Evolutionary conservation across 2,888 invertebrate species (phyloP), one percentile per base, ranked within the genome.

Genomic region (Aleiodes leptofemur): DNA sequence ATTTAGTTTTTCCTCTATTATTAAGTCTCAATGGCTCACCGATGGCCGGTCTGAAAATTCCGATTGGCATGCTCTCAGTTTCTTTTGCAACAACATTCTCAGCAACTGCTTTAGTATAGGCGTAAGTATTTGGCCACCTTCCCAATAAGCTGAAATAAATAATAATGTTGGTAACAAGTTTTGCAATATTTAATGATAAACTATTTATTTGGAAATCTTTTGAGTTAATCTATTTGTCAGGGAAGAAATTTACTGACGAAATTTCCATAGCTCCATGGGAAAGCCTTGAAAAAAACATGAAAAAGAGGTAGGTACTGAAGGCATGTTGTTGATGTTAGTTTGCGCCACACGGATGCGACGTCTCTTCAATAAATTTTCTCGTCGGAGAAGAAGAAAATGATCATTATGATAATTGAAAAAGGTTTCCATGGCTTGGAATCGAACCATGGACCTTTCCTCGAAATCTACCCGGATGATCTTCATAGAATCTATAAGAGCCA

Each of bases 41-140:
- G 78, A 98, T 96, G 0, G 96, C 94, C 0, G 98, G 98, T 79
- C 97, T 91, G 80, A 96, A 93, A 76, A 98, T 94, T 78, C 95
- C 95, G 13, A 96, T 91, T 0, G 97, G 97, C 81, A 97, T 87
- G n/a, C 92, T 92, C 57, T 90, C 91, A 0, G 93, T 94, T 82
- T 94, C 92, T 71, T 91, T 91, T 68, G 92, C 90, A 0, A 97
- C 91, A 0, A 95, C 91, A 77, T 94, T 93, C 86, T 98, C 98
- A 0, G 96, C 96, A 0, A 97, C 90, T 0, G 96, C 96, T 90
- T 98, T 98, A 0, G 98, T 97, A 86, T 94, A 96, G 1, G 97
- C 95, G 86, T 98, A 98, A 0, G 97, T 97, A 86, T 98, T 98
- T 0, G 97, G 98, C 86, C 95, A 94, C 51, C 92, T 90, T 14